These are phyloP conservation scores for Synaphobranchus kaupii DNA, from an alignment of 2,797 vertebrate genomes.

Conservation along the genomic window DNA sequence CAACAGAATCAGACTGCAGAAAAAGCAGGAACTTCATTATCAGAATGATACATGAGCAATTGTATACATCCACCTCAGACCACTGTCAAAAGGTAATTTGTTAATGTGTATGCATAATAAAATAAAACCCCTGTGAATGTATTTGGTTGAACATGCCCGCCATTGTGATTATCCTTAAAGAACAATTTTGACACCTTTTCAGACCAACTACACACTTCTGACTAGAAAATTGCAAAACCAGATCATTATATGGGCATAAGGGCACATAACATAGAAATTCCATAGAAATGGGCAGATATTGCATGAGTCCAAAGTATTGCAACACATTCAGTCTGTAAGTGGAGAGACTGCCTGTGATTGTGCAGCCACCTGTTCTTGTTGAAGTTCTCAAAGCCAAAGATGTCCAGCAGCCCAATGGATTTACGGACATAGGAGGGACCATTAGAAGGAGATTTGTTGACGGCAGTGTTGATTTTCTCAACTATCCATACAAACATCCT, in stretches of 20 bases:
- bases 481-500: slow-evolving; percentile 93
- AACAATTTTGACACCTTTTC: not conserved
- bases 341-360: not conserved
- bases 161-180: not conserved
- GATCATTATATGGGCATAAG: not conserved
- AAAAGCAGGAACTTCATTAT: not conserved
- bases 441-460: slow-evolving; percentile 75
- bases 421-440: slow-evolving; percentile 62
- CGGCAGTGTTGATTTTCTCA: slow-evolving; percentile 86
- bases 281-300: not conserved
- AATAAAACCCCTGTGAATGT: not conserved
- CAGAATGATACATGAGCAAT: not conserved
- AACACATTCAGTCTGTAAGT: not conserved
- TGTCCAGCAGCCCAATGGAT: slow-evolving; percentile 90
- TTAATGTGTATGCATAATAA: not conserved
- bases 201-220: not conserved
- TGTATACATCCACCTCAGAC: not conserved
- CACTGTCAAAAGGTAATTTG: not conserved
- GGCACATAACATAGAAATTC: not conserved
- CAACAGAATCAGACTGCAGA: not conserved
- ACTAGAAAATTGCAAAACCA: not conserved
- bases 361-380: slow-evolving; percentile 83
- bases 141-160: not conserved
- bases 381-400: slow-evolving; percentile 99
- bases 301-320: not conserved